phyloP scores from a whole-genome alignment of 2,888 invertebrate genomes.

The Tenthredo notha region DNA sequence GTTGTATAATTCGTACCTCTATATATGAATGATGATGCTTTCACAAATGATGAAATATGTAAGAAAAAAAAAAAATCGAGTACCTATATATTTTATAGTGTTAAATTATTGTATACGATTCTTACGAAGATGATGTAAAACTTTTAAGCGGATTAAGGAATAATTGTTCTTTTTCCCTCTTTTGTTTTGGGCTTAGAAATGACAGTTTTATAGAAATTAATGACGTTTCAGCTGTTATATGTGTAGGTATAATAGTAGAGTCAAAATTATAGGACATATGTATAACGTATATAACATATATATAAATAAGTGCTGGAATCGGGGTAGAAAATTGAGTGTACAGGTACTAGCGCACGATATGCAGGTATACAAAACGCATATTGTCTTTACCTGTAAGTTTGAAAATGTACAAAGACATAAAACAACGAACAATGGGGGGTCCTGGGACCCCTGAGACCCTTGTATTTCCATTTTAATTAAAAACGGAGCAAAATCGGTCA shows the following conservation, averaged over 20 bases:
- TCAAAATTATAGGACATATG: not conserved
- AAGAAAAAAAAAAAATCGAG: not conserved
- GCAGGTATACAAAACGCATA: not conserved
- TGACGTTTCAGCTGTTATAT: not conserved
- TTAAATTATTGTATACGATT: not conserved
- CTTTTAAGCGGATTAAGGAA: not conserved
- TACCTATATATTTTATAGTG: no score
- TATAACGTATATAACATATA: not conserved
- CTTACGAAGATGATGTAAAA: not conserved
- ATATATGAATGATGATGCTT: not conserved
- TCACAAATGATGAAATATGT: not conserved
- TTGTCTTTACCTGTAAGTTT: constrained; percentile 35
- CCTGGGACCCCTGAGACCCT: not conserved
- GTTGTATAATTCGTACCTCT: not conserved
- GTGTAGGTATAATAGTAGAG: not conserved
- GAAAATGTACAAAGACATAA: constrained; percentile 21
- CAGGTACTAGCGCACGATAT: not conserved
- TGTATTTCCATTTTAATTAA: constrained; percentile 62
- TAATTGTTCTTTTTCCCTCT: not conserved
- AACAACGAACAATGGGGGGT: constrained; percentile 11
- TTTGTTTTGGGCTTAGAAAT: not conserved
- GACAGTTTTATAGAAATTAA: constrained; percentile 13
- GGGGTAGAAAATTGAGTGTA: not conserved
- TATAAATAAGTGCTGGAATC: not conserved
- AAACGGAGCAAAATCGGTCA: constrained; percentile 47